These are phyloP conservation scores for Thyatira batis DNA, from an alignment of 2,888 invertebrate genomes.

Conservation along the genomic window DNA sequence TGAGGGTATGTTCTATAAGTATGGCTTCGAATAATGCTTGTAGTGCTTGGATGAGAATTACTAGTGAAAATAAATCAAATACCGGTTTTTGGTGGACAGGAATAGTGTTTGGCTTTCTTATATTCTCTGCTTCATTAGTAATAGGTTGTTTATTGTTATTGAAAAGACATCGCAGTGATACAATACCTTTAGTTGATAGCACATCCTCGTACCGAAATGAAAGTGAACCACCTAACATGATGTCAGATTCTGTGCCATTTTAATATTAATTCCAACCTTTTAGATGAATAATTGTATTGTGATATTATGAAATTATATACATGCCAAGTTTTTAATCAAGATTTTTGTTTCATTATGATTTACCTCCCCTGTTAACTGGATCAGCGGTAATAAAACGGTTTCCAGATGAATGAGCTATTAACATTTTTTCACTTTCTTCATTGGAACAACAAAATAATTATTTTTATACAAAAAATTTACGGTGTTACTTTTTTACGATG, in stretches of 20 bases:
- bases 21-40: slow-evolving; percentile 46
- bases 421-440: slow-evolving; percentile 14
- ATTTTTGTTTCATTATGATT: slow-evolving; percentile 6
- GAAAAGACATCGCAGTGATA: slow-evolving; percentile 34
- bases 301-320: slow-evolving; percentile 12
- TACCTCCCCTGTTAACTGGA: slow-evolving; percentile 4
- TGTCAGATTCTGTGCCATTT: slow-evolving; percentile 51
- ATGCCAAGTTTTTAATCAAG: slow-evolving; percentile 1
- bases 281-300: slow-evolving; percentile 23
- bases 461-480: slow-evolving; percentile 12
- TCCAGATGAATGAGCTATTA: slow-evolving; percentile 12
- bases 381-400: slow-evolving; percentile 10
- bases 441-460: slow-evolving; percentile 13
- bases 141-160: slow-evolving; percentile 41
- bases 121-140: slow-evolving; percentile 43
- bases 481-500: slow-evolving; percentile 10
- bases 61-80: not conserved
- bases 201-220: slow-evolving; percentile 41
- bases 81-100: slow-evolving; percentile 51
- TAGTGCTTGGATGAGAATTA: slow-evolving; percentile 26
- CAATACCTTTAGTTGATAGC: slow-evolving; percentile 52
- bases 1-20: slow-evolving; percentile 47
- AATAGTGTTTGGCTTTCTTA: slow-evolving; percentile 46
- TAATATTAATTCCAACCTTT: slow-evolving; percentile 40
- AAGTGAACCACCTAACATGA: slow-evolving; percentile 53